Evolutionary conservation across 2,113 vertebrate species (phyloP), one percentile per base, ranked within the genome.

Genomic region (Myotis brandtii): DNA sequence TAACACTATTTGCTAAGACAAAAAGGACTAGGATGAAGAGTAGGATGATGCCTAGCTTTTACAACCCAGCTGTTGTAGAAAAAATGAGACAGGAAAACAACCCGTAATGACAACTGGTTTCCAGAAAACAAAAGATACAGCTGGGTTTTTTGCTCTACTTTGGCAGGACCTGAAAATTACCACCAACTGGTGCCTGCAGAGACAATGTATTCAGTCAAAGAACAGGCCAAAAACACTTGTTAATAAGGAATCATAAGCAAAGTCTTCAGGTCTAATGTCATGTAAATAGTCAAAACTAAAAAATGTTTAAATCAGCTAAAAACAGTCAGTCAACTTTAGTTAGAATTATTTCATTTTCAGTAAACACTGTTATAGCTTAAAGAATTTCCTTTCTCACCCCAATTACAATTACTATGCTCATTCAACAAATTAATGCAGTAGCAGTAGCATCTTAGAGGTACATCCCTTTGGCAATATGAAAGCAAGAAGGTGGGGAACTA

Each of bases 231-330:
- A 98, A 97, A 93, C 54, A 76, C 67, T 97, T 87, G 93, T 97
- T 95, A 96, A 97, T 97, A 96, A 97, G 94, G 93, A 95, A 96
- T 95, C 5, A 96, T 89, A 98, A 92, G 95, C 88, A 93, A 96
- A 95, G 90, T 96, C 96, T 98, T 98, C 94, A 97, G 97, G 96
- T 97, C 95, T 97, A 97, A 27, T 97, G 96, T 98, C 97, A 97
- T 96, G 93, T 97, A 97, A 98, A 97, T 93, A 66, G 9, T 96
- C 93, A 93, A 98, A 98, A 98, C 93, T 96, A 96, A 97, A 98
- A 98, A 98, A 96, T 97, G 96, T 96, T 98, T 96, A 96, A 97
- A 97, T 96, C 94, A 97, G 88, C 34, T 95, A 92, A 94, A 98
- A 97, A 79, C 52, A 95, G 76, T 67, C 30, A 62, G 64, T 46